A percentile compares a stretch with the other conserved stretches of the same genome.
These are phyloP conservation scores for Anodontia alba DNA, from an alignment of 2,888 invertebrate genomes.

Conservation along the genomic window DNA sequence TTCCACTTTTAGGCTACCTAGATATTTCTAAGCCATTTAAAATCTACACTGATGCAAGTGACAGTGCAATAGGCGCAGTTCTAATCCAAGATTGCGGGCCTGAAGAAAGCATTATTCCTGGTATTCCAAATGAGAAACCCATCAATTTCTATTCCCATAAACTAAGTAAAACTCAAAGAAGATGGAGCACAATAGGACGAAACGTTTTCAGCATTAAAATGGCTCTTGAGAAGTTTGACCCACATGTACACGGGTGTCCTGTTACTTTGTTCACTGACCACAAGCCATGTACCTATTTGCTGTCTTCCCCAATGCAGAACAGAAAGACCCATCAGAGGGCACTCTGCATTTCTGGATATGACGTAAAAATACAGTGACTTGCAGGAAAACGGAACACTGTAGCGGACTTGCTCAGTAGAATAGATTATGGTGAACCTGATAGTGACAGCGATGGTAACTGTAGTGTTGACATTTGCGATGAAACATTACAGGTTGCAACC, in stretches of 20 bases:
- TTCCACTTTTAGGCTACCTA: conserved; percentile 16
- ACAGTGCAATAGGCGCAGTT: conserved; percentile 1
- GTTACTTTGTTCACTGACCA: too few species aligned
- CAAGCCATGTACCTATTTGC: not conserved
- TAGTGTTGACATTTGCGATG: not conserved
- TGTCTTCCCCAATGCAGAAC: conserved; percentile 12
- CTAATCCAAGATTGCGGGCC: not conserved
- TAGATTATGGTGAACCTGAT: too few species aligned
- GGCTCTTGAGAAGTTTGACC: conserved; percentile 14
- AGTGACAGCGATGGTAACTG: not conserved
- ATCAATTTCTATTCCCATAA: conserved; percentile 20
- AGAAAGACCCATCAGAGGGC: not conserved
- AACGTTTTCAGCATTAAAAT: conserved; percentile 28
- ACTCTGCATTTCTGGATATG: not conserved
- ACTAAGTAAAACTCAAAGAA: too few species aligned
- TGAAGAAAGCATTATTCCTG: not conserved
- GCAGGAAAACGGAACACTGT: not conserved
- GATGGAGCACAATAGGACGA: too few species aligned
- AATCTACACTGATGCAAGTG: conserved; percentile 12
- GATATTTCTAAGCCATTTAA: conserved; percentile 2
- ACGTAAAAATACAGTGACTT: not conserved
- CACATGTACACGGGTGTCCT: too few species aligned
- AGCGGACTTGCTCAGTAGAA: too few species aligned
- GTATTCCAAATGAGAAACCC: not conserved
- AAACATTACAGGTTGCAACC: not conserved